phyloP scores from a whole-genome alignment of 1,140 invertebrate genomes.

The Eubasilissa regina region DNA sequence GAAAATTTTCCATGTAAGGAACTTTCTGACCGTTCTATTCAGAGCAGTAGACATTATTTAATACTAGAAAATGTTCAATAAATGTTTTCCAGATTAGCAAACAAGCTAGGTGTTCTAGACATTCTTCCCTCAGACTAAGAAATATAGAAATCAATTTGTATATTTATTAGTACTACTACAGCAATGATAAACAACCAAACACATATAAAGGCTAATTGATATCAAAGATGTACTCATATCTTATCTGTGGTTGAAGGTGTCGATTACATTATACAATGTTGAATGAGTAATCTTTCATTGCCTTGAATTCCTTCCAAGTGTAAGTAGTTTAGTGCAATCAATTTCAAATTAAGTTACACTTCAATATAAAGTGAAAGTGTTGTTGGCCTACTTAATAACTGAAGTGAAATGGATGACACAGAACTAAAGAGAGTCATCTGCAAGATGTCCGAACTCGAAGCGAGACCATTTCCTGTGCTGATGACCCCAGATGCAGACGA shows the following conservation, averaged over 20 bases:
- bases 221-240: slow-evolving; percentile 48
- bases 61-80: too few relatives aligned
- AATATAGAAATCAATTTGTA: too few relatives aligned
- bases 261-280: slow-evolving; percentile 36
- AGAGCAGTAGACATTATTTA: too few relatives aligned
- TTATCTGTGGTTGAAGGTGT: slow-evolving; percentile 52
- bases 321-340: not conserved
- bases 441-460: not conserved
- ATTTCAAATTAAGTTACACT: not conserved
- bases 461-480: not conserved
- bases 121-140: too few relatives aligned
- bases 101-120: too few relatives aligned
- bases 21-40: too few relatives aligned
- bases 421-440: slow-evolving; percentile 10
- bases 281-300: slow-evolving; percentile 30
- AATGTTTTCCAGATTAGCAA: too few relatives aligned
- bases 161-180: too few relatives aligned
- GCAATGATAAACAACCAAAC: too few relatives aligned
- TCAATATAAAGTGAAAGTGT: slow-evolving; percentile 7
- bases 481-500: slow-evolving; percentile 1
- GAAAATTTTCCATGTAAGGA: too few relatives aligned
- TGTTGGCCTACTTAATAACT: not conserved
- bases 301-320: slow-evolving; percentile 22
- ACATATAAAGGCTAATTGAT: slow-evolving; percentile 34
- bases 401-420: slow-evolving; percentile 37